Base-by-base conservation (phyloP, 2,888 invertebrate genomes). In the Brenthis daphne region DNA sequence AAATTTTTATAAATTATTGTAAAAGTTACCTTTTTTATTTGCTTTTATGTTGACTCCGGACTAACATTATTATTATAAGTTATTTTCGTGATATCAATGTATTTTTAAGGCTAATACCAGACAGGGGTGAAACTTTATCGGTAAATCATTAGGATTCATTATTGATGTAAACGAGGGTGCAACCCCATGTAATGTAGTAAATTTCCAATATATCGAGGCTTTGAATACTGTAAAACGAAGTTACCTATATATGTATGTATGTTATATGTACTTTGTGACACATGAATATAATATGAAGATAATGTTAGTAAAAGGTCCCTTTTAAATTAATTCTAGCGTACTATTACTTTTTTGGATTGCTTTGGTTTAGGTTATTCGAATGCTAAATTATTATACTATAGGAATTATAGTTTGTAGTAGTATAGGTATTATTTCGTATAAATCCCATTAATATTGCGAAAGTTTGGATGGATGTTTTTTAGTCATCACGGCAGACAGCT, bases 71-170 rank as follows among this genome's bases (percentile, higher is more conserved):
- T 50, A 56, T 57, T 65, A 51, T 61, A 68, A 68, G 58, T 67
- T 67, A 53, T 65, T 69, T 67, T 58, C 58, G 61, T 67, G 57
- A 70, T 61, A 79, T 79, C 78, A 78, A 79, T 79, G 77, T 80
- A 77, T 72, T 79, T 65, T 79, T 78, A 70, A 78, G 70, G 74
- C 70, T 71, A 73, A 73, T 74, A 73, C 68, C 67, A 64, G 71
- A 64, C 64, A 79, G 78, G 75, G 75, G 77, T 72, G 70, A 74
- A 81, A 80, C 73, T 78, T 75, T 77, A 77, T 75, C 77, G 78
- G 76, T 80, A 78, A 75, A 77, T 82, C 77, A 81, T 84, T 80
- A 81, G 71, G 74, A 68, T 75, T 77, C 76, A 75, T 78, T 78
- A 78, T 75, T 75, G 72, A 78, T 76, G 70, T 67, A 71, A 71